phyloP scores from a whole-genome alignment of 2,113 vertebrate genomes.

The Geococcyx californianus region DNA sequence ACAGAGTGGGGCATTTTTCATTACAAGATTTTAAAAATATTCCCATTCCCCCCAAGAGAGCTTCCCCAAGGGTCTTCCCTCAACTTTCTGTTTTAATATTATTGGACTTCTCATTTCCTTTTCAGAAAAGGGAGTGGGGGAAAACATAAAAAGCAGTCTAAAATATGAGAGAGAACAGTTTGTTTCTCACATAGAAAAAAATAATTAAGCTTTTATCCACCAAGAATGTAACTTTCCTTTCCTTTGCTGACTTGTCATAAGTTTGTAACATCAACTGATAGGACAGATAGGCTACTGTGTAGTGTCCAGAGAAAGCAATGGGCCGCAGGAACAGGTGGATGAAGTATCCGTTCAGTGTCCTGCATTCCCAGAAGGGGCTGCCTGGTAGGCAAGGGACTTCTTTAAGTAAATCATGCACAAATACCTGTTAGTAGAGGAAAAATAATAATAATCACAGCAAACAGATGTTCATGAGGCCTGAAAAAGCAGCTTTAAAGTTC shows the following conservation, averaged over 20 bases:
- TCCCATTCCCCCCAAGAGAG: neutral
- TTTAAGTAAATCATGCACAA: neutral
- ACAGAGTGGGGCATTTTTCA: neutral
- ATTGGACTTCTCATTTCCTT: neutral
- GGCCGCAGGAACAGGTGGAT: neutral
- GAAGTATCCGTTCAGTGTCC: neutral
- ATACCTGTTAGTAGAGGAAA: neutral
- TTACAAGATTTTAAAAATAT: neutral
- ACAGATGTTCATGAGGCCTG: neutral
- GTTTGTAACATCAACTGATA: neutral
- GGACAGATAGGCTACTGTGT: neutral
- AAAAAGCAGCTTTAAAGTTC: neutral
- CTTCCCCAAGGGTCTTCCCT: neutral
- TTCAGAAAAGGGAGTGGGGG: neutral
- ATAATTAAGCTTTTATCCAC: fast-evolving
- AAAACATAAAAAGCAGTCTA: too few species aligned
- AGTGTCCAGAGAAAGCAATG: neutral
- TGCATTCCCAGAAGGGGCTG: fast-evolving
- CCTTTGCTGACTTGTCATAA: neutral
- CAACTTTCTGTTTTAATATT: neutral
- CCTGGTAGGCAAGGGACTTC: neutral
- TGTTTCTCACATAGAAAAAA: neutral
- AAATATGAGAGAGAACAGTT: neutral
- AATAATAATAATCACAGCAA: neutral
- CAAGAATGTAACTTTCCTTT: too few species aligned